These are phyloP conservation scores for Clupea harengus DNA, from an alignment of 2,113 vertebrate species.

Conservation along the genomic window DNA sequence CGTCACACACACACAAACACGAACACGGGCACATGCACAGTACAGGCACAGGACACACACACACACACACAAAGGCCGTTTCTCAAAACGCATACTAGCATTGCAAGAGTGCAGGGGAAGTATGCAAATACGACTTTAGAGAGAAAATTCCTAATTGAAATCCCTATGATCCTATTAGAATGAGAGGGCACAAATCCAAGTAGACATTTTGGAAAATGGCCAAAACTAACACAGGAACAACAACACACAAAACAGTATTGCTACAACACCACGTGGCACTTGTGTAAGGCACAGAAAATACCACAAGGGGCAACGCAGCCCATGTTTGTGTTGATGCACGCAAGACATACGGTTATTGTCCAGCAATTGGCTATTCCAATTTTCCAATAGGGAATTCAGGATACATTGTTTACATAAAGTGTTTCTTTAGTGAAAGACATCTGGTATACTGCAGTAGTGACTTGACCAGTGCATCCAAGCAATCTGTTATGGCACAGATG, in stretches of 20 bases:
- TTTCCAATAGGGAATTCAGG: too few species aligned
- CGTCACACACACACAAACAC: constrained; percentile 16
- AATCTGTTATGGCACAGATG: too few species aligned
- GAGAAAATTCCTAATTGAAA: too few species aligned
- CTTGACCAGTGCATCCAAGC: too few species aligned
- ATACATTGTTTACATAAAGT: too few species aligned
- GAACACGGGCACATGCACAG: not conserved
- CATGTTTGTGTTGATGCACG: not conserved
- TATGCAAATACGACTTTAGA: too few species aligned
- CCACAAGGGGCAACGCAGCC: not conserved
- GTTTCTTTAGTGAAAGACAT: too few species aligned
- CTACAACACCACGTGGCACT: not conserved
- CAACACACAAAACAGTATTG: not conserved
- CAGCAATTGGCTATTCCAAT: too few species aligned
- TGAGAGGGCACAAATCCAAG: not conserved
- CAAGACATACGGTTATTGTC: too few species aligned
- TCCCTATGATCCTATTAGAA: too few species aligned
- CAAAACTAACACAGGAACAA: not conserved
- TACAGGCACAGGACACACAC: not conserved
- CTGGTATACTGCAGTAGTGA: too few species aligned
- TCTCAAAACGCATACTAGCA: not conserved
- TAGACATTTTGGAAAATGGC: not conserved
- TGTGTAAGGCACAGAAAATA: not conserved
- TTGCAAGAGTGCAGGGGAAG: not conserved
- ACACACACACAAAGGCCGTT: not conserved